A percentile compares a stretch with the other conserved stretches of the same genome.
Evolutionary conservation across 30 jellyfish, hydroid and myxozoan genomes (phyloP).

Genomic region (Chironex yamaguchii): DNA sequence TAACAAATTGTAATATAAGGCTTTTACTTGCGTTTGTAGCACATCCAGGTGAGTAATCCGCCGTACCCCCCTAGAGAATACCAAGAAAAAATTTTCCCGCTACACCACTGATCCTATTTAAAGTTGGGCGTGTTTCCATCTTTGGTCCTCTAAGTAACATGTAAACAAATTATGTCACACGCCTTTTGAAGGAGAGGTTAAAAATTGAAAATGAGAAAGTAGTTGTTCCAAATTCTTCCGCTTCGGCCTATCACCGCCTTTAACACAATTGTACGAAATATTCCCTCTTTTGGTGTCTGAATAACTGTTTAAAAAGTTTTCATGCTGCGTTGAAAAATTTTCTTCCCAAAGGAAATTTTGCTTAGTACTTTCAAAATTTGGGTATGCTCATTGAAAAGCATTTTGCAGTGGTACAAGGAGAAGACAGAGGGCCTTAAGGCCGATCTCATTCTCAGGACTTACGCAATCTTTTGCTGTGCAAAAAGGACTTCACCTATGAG

Average conservation of each 20-base stretch:
- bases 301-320: background rate
- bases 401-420: conserved; percentile 43
- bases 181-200: conserved; percentile 12
- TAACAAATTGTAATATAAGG: no score
- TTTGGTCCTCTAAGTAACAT: no score
- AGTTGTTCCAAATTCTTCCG: no score
- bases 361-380: conserved; percentile 31
- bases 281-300: no score
- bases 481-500: conserved; percentile 30
- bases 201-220: conserved; percentile 23
- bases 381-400: conserved; percentile 14
- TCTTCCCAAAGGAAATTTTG: conserved; percentile 49
- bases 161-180: background rate
- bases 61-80: no score
- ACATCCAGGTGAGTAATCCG: no score
- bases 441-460: conserved; percentile 39
- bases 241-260: no score
- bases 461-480: conserved; percentile 55
- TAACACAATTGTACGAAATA: no score
- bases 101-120: no score
- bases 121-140: no score
- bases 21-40: no score
- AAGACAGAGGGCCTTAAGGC: conserved; percentile 44
- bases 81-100: no score
- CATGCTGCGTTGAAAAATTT: conserved; percentile 18